Percentiles rank a stretch among this genome's conserved stretches.
Evolutionary conservation across 2,113 vertebrate genomes (phyloP).

Genomic region (Platycercus adscitus): DNA sequence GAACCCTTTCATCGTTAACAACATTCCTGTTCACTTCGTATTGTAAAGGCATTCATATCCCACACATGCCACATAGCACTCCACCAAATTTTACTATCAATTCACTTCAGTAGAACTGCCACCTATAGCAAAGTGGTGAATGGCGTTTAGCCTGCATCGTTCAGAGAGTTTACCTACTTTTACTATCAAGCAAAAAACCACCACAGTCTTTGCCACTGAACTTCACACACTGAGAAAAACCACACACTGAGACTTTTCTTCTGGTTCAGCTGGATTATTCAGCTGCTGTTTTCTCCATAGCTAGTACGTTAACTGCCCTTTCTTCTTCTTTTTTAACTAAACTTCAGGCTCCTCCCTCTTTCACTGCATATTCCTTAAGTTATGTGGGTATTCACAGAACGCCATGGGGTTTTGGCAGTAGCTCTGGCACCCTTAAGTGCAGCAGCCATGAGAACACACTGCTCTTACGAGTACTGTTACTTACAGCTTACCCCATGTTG

Average conservation of each 20-base stretch:
- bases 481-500: not conserved
- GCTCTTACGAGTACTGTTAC: not conserved
- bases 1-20: not conserved
- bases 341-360: not conserved
- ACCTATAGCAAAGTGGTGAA: not conserved
- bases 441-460: not conserved
- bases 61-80: accelerated
- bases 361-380: not conserved
- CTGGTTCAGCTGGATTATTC: not conserved
- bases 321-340: not conserved
- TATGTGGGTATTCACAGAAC: not conserved
- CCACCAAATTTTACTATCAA: not conserved
- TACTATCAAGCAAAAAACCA: not conserved
- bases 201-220: not conserved
- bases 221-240: not conserved
- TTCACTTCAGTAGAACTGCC: not conserved
- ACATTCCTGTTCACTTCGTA: not conserved
- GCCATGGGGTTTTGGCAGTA: not conserved
- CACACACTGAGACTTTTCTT: not conserved
- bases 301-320: not conserved
- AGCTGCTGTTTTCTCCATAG: not conserved
- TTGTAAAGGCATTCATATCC: not conserved
- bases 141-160: not conserved
- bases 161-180: not conserved
- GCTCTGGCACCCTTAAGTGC: not conserved